Conservation (phyloP, 2,113 vertebrate genomes). For the Eclectus roratus region DNA sequence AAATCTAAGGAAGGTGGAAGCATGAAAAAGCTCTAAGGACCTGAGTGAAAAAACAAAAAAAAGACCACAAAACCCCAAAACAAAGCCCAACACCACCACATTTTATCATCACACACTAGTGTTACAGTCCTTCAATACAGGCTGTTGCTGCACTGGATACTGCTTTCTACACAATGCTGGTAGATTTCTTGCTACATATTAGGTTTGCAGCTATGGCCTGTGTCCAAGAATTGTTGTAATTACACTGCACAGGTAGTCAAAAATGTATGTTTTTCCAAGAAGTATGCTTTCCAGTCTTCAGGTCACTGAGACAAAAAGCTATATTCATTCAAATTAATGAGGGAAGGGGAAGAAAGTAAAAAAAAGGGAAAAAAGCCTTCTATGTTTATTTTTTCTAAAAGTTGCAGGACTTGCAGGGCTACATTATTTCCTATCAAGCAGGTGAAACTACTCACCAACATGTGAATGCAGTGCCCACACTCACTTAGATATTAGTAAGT, state of each 20-base stretch:
- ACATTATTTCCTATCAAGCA: neutral
- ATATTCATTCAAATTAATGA: neutral
- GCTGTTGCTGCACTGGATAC: neutral
- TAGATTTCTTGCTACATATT: neutral
- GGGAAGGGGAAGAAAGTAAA: neutral
- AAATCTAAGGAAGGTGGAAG: neutral
- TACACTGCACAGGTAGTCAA: neutral
- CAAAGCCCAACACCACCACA: neutral
- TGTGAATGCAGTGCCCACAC: fast-evolving
- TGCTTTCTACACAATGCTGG: neutral
- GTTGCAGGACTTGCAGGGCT: neutral
- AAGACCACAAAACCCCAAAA: neutral
- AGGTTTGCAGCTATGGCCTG: neutral
- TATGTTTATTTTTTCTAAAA: neutral
- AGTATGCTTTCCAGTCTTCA: neutral
- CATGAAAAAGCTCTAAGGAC: neutral
- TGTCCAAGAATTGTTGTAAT: neutral
- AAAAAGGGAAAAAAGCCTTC: neutral
- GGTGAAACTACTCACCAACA: neutral
- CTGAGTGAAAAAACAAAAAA: neutral
- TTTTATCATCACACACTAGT: neutral
- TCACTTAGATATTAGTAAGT: neutral
- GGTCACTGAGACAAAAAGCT: neutral
- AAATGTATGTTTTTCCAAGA: neutral
- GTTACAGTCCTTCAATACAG: neutral